phyloP scores from a whole-genome alignment of 1,140 invertebrate genomes.

The Sycophaga agraensis region DNA sequence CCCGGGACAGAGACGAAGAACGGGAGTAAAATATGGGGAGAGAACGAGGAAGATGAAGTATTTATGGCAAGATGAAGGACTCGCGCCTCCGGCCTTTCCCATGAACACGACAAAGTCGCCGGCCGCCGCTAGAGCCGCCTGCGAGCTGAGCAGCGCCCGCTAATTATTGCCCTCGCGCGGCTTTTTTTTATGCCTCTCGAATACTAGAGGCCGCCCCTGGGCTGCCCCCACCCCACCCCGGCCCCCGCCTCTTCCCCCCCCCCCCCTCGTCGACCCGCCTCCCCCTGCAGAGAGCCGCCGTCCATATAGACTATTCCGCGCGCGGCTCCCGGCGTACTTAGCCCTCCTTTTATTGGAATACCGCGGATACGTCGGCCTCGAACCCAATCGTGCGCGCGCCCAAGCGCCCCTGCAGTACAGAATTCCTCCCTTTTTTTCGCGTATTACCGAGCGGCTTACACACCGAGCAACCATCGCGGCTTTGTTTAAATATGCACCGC shows the following conservation, averaged over 20 bases:
- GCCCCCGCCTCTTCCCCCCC: not conserved
- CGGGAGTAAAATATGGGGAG: not conserved
- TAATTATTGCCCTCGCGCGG: not conserved
- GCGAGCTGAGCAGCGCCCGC: too few relatives aligned
- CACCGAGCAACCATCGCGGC: too few relatives aligned
- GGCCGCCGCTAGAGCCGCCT: too few relatives aligned
- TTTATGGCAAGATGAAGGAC: constrained; percentile 24
- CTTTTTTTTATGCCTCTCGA: too few relatives aligned
- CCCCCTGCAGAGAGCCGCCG: not conserved
- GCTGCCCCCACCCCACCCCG: not conserved
- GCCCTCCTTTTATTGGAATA: too few relatives aligned
- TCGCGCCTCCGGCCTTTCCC: constrained; percentile 18
- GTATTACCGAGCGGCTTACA: too few relatives aligned
- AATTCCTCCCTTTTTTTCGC: not conserved
- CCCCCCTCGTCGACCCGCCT: not conserved
- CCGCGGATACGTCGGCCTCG: too few relatives aligned
- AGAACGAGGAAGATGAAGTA: constrained; percentile 24
- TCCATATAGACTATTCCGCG: too few relatives aligned
- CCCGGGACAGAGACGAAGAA: not conserved
- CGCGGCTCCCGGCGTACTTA: too few relatives aligned
- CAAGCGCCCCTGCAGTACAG: not conserved
- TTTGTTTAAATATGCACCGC: too few relatives aligned
- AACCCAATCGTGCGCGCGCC: not conserved
- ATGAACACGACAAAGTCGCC: constrained; percentile 23
- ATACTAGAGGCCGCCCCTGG: too few relatives aligned